Evolutionary conservation across 2,797 vertebrate species (phyloP).

Genomic region (Tadarida brasiliensis): DNA sequence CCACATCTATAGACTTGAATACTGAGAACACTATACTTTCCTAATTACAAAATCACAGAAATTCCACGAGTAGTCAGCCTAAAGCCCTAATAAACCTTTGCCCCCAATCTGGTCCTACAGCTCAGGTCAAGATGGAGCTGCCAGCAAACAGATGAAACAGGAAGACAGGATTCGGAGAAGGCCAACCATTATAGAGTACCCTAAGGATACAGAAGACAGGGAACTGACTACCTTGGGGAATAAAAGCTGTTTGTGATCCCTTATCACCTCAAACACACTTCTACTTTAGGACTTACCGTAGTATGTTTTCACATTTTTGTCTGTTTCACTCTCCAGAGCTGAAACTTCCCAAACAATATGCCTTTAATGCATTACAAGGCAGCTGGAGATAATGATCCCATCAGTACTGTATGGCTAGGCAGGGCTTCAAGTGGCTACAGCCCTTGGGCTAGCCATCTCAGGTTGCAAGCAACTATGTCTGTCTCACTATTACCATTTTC

Average conservation of each 20-base stretch:
- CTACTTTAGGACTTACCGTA: not conserved
- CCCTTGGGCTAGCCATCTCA: not conserved
- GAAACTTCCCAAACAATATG: conserved; percentile 5
- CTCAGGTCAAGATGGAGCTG: not conserved
- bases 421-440: not conserved
- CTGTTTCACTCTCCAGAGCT: conserved; percentile 17
- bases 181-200: not conserved
- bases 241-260: not conserved
- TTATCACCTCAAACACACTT: conserved; percentile 11
- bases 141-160: conserved; percentile 19
- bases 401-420: not conserved
- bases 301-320: not conserved
- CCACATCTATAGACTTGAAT: not conserved
- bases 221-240: not conserved
- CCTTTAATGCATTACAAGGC: not conserved
- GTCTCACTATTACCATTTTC: not conserved
- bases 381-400: not conserved
- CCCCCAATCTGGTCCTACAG: not conserved
- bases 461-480: not conserved
- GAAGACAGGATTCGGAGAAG: conserved; percentile 26
- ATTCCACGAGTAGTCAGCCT: not conserved
- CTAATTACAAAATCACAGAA: conserved; percentile 45
- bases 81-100: conserved; percentile 56
- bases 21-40: not conserved
- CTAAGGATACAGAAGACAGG: not conserved